Conservation (phyloP, 2,888 invertebrate genomes). For the Orchestes rusci region DNA sequence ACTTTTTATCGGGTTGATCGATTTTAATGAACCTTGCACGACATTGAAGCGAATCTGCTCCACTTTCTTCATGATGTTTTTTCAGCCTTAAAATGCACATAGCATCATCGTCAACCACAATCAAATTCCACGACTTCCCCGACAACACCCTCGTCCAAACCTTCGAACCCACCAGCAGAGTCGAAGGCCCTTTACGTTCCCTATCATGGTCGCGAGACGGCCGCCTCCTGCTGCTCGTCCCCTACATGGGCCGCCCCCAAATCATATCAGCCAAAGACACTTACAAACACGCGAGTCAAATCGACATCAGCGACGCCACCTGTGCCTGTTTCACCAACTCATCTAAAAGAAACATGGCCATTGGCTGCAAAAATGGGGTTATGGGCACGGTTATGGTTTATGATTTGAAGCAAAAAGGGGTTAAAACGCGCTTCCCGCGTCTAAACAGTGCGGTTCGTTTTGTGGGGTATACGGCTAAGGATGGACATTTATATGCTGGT, state of each 20-base stretch:
- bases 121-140: constrained; percentile 50
- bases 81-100: constrained; percentile 52
- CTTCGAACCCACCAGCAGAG: constrained; percentile 37
- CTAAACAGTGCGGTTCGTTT: constrained; percentile 33
- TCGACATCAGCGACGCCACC: constrained; percentile 38
- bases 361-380: constrained; percentile 35
- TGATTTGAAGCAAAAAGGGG: constrained; percentile 37
- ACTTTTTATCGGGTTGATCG: too few species aligned
- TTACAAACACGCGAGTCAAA: constrained; percentile 36
- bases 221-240: constrained; percentile 40
- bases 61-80: too few species aligned
- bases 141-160: constrained; percentile 50
- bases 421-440: constrained; percentile 36
- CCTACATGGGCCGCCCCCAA: constrained; percentile 37
- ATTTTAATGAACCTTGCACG: too few species aligned
- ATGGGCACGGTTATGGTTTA: constrained; percentile 40
- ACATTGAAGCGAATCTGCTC: too few species aligned
- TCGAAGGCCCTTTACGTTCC: constrained; percentile 34
- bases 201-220: constrained; percentile 43
- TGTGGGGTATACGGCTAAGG: constrained; percentile 38
- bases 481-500: constrained; percentile 38
- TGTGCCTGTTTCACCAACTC: constrained; percentile 40
- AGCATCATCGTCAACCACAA: constrained; percentile 50
- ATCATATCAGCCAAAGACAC: constrained; percentile 38
- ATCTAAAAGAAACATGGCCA: constrained; percentile 36